phyloP scores from a whole-genome alignment of 1,140 invertebrate species.

The Papilio polyxenes region DNA sequence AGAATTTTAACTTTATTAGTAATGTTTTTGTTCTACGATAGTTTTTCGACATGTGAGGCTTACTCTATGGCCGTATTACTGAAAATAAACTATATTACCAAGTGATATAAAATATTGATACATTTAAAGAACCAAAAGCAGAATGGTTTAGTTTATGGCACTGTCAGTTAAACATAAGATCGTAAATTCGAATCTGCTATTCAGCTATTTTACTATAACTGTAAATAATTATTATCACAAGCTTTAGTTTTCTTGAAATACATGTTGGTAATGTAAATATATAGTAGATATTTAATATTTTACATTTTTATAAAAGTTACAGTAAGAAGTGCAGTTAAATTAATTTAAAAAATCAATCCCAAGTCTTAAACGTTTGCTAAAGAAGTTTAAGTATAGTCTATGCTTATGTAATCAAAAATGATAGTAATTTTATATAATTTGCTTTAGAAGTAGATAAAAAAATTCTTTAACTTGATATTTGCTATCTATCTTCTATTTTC shows the following conservation, averaged over 20 bases:
- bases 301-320: background rate
- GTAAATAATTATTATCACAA: background rate
- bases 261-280: background rate
- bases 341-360: background rate
- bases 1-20: background rate
- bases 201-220: background rate
- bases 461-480: background rate
- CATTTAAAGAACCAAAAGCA: constrained; percentile 6
- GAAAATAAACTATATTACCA: background rate
- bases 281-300: background rate
- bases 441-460: background rate
- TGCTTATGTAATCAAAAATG: no score
- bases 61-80: background rate
- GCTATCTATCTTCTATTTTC: background rate
- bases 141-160: background rate
- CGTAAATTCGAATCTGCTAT: constrained; percentile 16
- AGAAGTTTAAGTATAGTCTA: background rate
- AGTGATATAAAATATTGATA: background rate
- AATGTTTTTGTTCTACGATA: background rate
- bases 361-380: background rate
- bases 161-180: constrained; percentile 18
- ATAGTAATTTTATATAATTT: background rate
- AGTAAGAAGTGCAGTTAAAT: background rate
- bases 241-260: background rate
- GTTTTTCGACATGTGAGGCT: background rate